Base-by-base conservation (phyloP, 2,797 vertebrate species). In the Brachymystax lenok region DNA sequence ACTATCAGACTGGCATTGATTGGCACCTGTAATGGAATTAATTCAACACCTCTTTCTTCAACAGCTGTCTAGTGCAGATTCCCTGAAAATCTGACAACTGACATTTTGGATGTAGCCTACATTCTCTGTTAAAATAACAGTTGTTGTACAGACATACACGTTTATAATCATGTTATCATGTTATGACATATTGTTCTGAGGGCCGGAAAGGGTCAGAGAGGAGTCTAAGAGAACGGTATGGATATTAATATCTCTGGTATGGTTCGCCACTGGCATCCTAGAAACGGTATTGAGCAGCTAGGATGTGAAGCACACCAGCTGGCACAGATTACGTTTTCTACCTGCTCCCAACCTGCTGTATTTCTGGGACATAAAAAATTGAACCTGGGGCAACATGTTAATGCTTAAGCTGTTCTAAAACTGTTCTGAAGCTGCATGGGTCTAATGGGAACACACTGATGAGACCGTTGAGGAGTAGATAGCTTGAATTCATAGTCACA, bases 211-310 rank as follows among this genome's bases (percentile, higher is more conserved):
- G 82, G 74, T 74, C 50, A 77, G 67, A 74, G 46, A 87, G 78
- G 80, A 77, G 76, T 81, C 69, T 12, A 75, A 80, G 69, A 82
- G 73, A 83, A 80, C 82, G 87, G 80, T 78, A 81, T 77, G 81
- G 83, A 86, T 91, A 93, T 90, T 90, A 90, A 91, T 90, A 90
- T 88, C 84, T 67, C 46, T 82, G 74, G 66, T 83, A 82, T 77
- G 80, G 76, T 82, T 85, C 77, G 82, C 77, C 82, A 81, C 78
- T 79, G 82, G 91, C 88, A 79, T 88, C 91, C 83, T 91, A 91
- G 90, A 90, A 93, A 93, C 89, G 77, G 79, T 75, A 74, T 16
- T 78, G 71, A 76, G 75, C 74, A 84, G 82, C 8, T 74, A 79
- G 24, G 54, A 46, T 67, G 40, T 3, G 3, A 12, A 51, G 78